Evolutionary conservation across 2,113 vertebrate species (phyloP), one percentile per base, ranked within the genome.

Genomic region (Apodemus sylvaticus): DNA sequence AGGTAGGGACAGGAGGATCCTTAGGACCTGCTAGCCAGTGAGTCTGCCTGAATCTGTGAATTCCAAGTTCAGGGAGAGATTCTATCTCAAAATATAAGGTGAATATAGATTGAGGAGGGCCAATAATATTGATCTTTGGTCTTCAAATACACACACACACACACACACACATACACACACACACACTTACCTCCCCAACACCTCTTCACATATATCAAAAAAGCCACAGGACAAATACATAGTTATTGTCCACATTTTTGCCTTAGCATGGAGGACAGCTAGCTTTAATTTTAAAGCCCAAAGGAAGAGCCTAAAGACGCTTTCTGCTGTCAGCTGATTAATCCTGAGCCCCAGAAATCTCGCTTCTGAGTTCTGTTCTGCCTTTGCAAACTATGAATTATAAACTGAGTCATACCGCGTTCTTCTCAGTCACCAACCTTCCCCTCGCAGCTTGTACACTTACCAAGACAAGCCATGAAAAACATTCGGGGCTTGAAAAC

Each of bases 401-500:
- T 16, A 96, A 93, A 71, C 36, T 89, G 76, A 95, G 93, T 91
- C 91, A 73, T 68, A 51, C 53, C 83, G 10, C 39, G 14, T 36
- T 94, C 51, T 39, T 9, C 85, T 71, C 66, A 78, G 90, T 93
- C 81, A 74, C 71, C 53, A 31, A 31, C 66, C 42, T 48, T 66
- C 19, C 66, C 81, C 86, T 89, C 82, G 82, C 51, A 86, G 77
- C 92, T 92, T 97, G 93, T 89, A 39, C 93, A 89, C 39, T 79
- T 83, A 66, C 48, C 29, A 66, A 90, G 81, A 58, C 85, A 36
- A 71, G 94, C 97, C 93, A 96, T 73, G 87, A 45, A 92, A 96
- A 96, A 95, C 93, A 95, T 94, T 82, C 78, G 2, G 79, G n/a
- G 66, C 89, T 96, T 96, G 85, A 89, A 94, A 97, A 85, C 71